phyloP scores from a whole-genome alignment of 2,113 vertebrate genomes.

The Cyprinus carpio region DNA sequence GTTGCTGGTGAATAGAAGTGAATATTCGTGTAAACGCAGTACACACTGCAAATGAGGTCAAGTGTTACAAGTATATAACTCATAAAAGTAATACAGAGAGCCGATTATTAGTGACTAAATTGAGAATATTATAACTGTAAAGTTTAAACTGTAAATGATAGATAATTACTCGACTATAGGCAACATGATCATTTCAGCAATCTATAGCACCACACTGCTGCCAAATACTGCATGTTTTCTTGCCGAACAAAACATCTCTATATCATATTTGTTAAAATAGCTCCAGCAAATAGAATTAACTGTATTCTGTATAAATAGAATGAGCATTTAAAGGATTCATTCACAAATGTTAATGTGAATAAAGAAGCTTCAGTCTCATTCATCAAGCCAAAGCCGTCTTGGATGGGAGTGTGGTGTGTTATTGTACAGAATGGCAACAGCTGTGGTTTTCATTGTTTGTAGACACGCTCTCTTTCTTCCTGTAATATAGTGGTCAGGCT shows the following conservation, averaged over 20 bases:
- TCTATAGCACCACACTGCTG: background rate
- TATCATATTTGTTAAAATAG: background rate
- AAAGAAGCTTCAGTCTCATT: background rate
- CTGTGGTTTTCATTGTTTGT: constrained; percentile 35
- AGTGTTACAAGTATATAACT: constrained; percentile 15
- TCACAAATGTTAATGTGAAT: background rate
- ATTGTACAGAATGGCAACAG: background rate
- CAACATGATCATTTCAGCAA: constrained; percentile 48
- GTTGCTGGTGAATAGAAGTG: background rate
- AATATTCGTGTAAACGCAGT: background rate
- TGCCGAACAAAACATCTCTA: background rate
- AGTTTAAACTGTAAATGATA: constrained; percentile 32
- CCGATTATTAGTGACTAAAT: background rate
- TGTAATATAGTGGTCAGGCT: constrained; percentile 19
- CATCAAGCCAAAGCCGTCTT: background rate
- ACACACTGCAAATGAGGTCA: background rate
- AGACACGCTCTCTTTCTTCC: constrained; percentile 31
- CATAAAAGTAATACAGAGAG: constrained; percentile 43
- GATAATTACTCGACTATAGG: constrained; percentile 35
- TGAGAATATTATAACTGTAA: constrained; percentile 17
- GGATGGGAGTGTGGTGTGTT: background rate
- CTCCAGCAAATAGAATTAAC: too few relatives aligned
- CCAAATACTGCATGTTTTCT: constrained; percentile 19
- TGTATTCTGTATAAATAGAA: background rate
- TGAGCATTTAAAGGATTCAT: too few relatives aligned